Evolutionary conservation across 1,140 invertebrate species (phyloP).

Genomic region (Cotesia typhae): DNA sequence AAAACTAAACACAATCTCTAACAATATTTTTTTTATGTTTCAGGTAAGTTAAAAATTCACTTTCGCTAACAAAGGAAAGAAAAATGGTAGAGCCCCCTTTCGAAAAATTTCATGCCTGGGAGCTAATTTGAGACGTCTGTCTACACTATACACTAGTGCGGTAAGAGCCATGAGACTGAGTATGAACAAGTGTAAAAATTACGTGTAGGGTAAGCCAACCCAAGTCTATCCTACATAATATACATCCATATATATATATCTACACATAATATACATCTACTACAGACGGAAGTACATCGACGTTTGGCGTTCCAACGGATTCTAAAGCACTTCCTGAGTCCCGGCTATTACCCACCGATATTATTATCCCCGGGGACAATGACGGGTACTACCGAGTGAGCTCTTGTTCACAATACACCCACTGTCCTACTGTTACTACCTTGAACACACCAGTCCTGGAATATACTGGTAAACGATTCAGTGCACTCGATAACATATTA

Average conservation of each 20-base stretch:
- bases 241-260: background rate
- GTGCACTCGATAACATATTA: background rate
- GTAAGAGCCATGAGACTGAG: no score
- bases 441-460: background rate
- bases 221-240: background rate
- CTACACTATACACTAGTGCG: no score
- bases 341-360: slow-evolving; percentile 42
- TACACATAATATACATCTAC: background rate
- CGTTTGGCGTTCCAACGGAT: slow-evolving; percentile 34
- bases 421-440: background rate
- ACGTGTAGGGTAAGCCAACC: slow-evolving; percentile 4
- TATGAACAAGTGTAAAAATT: no score
- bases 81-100: no score
- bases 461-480: background rate
- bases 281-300: slow-evolving; percentile 32
- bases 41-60: no score
- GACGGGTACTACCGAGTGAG: slow-evolving; percentile 32
- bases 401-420: slow-evolving; percentile 29
- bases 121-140: no score
- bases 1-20: no score
- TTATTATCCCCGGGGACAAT: slow-evolving; percentile 42
- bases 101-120: no score
- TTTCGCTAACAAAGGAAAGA: no score
- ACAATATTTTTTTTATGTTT: no score
- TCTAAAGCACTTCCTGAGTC: slow-evolving; percentile 40